phyloP scores from a whole-genome alignment of 1,140 invertebrate genomes.

The Mamestra configurata region DNA sequence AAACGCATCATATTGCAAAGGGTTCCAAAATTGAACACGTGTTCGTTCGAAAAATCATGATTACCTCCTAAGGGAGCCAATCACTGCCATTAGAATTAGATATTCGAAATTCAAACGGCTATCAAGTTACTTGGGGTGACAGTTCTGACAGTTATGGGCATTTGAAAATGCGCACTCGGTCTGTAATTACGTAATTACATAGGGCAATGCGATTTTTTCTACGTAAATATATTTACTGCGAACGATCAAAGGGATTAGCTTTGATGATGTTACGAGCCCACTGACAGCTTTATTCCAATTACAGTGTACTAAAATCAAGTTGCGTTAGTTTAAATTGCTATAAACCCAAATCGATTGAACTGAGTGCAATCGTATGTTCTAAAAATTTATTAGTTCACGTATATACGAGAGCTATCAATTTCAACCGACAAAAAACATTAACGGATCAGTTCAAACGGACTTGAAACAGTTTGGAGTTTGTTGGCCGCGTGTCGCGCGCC shows the following conservation, averaged over 20 bases:
- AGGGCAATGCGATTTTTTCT: conserved; percentile 31
- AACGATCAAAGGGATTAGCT: conserved; percentile 40
- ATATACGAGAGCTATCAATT: conserved; percentile 67
- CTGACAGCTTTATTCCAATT: conserved; percentile 33
- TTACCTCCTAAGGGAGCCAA: conserved; percentile 86
- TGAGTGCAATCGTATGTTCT: conserved; percentile 50
- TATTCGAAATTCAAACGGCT: conserved; percentile 80
- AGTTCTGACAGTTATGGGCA: conserved; percentile 66
- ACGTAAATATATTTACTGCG: conserved; percentile 23
- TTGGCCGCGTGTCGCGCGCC: conserved; percentile 61
- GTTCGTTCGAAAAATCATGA: conserved; percentile 85
- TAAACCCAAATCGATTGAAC: conserved; percentile 67
- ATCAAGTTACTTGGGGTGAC: conserved; percentile 80
- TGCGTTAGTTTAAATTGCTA: conserved; percentile 54
- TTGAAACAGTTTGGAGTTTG: conserved; percentile 51
- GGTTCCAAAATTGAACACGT: conserved; percentile 84
- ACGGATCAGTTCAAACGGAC: conserved; percentile 59
- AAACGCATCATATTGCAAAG: conserved; percentile 76
- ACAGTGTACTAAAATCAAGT: conserved; percentile 40
- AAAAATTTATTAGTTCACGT: conserved; percentile 60
- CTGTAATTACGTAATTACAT: conserved; percentile 46
- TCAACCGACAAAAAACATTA: conserved; percentile 67
- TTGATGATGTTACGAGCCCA: conserved; percentile 19
- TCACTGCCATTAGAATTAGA: conserved; percentile 86
- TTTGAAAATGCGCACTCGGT: conserved; percentile 56